phyloP scores from a whole-genome alignment of 1,140 invertebrate species.

The Antheraea mylitta region DNA sequence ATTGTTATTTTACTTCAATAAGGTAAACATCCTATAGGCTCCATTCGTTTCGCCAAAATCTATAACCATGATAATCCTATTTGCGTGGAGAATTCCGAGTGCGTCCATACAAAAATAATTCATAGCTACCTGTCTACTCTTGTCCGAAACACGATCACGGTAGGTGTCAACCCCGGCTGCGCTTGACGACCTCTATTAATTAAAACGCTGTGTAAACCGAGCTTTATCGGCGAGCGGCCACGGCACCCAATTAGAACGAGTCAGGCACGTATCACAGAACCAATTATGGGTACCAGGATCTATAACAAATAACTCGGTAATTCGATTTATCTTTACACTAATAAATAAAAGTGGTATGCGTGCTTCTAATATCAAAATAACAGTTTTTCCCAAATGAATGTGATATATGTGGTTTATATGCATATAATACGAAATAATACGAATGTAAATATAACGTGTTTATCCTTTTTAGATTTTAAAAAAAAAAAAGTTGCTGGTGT shows the following conservation, averaged over 20 bases:
- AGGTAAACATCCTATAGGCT: too few species aligned
- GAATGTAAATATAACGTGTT: too few species aligned
- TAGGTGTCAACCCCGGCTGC: conserved; percentile 39
- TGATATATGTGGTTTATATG: too few species aligned
- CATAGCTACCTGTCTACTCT: background rate
- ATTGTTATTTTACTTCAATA: too few species aligned
- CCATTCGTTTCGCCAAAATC: background rate
- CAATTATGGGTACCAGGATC: background rate
- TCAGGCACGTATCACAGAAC: conserved; percentile 15
- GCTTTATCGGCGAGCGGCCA: conserved; percentile 64
- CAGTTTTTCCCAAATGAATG: too few species aligned
- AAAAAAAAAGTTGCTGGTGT: too few species aligned
- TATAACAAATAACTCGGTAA: too few species aligned
- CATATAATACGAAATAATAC: too few species aligned
- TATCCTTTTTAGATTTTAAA: too few species aligned
- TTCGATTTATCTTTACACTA: background rate
- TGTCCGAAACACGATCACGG: conserved; percentile 8
- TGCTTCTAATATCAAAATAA: too few species aligned
- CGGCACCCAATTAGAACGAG: conserved; percentile 64
- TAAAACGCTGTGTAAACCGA: conserved; percentile 74
- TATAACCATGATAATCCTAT: background rate
- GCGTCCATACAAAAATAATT: conserved; percentile 16
- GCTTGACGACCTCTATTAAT: conserved; percentile 70
- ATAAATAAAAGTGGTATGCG: too few species aligned
- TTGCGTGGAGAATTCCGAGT: conserved; percentile 3